Base-by-base conservation (phyloP, 2,888 invertebrate species). In the Timema podura region DNA sequence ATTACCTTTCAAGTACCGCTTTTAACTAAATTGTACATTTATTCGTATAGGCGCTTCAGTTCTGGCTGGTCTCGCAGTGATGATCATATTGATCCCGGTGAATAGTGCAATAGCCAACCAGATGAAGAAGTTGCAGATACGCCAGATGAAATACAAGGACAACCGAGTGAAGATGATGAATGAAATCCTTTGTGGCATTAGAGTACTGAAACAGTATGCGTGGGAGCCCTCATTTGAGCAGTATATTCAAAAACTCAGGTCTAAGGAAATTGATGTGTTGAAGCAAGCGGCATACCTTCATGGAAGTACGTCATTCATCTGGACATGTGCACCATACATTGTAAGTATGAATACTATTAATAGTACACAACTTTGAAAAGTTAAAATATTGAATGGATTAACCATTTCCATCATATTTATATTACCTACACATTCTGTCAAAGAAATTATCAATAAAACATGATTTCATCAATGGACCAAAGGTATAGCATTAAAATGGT, bases 251-350 rank as follows among this genome's bases (percentile, higher is more conserved):
- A 88, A 90, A 77, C 96, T 97, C 75, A 87, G 98, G 77, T 87
- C 88, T 75, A 91, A 93, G 79, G 98, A 98, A 84, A 90, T 97
- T 79, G 85, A 89, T 72, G 91, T 96, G n/a, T 85, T 98, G 73
- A 93, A 91, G 80, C 89, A 92, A 76, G 89, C 95, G 0, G 96
- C 97, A 0, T 95, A 96, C 81, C 85, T 95, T 67, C 93, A 93
- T 81, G 92, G 95, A 15, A 91, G 91, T 51, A 92, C 93, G 15
- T 93, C 95, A 67, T 95, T 97, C 80, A 89, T 95, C 75, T 98
- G 96, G 95, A 93, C 93, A 3, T 95, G 94, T 79, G 95, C 96
- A 0, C 97, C 97, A 8, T 96, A 96, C 83, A 83, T 97, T 89
- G 96, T 96, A 85, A 87, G 90, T 80, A 10, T 45, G 13, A 13